These are phyloP conservation scores for Amblyjoppa fuscipennis DNA, from an alignment of 2,888 invertebrate species.

Conservation along the genomic window DNA sequence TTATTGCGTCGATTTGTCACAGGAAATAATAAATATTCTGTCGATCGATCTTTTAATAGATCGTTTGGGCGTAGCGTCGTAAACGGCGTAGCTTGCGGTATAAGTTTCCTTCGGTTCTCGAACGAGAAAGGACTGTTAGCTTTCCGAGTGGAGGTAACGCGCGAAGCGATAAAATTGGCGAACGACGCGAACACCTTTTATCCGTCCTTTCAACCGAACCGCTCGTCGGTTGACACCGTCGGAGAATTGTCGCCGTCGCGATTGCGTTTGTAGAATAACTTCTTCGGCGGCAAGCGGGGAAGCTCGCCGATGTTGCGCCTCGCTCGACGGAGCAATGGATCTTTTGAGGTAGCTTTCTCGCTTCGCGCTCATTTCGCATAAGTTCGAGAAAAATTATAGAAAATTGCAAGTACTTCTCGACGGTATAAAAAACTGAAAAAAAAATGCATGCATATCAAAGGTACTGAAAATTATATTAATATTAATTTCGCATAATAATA, in stretches of 20 bases:
- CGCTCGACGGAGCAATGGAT: neutral
- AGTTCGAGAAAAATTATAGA: no score
- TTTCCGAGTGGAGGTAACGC: no score
- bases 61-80: neutral
- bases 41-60: neutral
- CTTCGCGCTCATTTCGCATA: no score
- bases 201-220: conserved; percentile 1
- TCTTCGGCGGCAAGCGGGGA: neutral
- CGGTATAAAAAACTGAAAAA: no score
- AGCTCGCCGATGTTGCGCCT: neutral
- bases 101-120: neutral
- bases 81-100: neutral
- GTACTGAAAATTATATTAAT: no score
- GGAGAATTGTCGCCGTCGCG: conserved; percentile 15
- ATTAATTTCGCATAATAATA: no score
- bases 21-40: no score
- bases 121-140: neutral
- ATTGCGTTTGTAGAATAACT: conserved; percentile 37
- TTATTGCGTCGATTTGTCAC: neutral
- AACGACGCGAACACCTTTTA: conserved; percentile 13
- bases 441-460: no score
- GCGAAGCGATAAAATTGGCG: neutral
- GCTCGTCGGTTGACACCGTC: conserved; percentile 19
- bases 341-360: neutral
- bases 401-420: no score